Evolutionary conservation across 1,140 invertebrate genomes (phyloP), one percentile per base, ranked within the genome.

Genomic region (Eciton burchellii): DNA sequence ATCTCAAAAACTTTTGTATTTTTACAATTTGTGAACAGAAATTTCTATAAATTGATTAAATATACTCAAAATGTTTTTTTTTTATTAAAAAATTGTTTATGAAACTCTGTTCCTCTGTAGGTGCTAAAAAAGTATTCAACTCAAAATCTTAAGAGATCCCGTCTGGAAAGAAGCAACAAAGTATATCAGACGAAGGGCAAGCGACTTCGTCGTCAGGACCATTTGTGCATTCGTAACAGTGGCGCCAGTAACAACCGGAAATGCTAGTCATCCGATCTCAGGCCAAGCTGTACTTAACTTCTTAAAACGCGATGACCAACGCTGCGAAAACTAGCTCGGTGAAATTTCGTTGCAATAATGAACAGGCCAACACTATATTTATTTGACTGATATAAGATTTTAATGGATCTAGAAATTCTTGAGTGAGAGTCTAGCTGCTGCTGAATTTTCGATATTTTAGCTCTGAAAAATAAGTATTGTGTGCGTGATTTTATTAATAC

Each of bases 161-260:
- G 95, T 73, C 91, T 96, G 56, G 95, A 95, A 74, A 95, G 96
- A 79, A 92, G 93, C 87, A 96, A 96, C 92, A 96, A 96, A 94
- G 95, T 95, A 89, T 94, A 95, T 88, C 96, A 96, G 91, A 93
- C 84, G 26, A 93, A 90, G 56, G 88, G 90, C 68, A 90, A 87
- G 12, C 95, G 95, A 77, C 95, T 95, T 88, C 95, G 95, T 84
- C 95, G 95, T 71, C 95, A 95, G 83, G 95, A 96, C 76, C 95
- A 96, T 79, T 95, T 96, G 88, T 95, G 95, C 83, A 94, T 96
- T 88, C 95, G 95, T 87, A 95, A 95, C 89, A 96, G 96, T 84
- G 95, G 95, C 85, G 96, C 95, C 81, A 96, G 96, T 92, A 97
- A 96, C 94, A 96, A 97, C 91, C 95, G 96, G 92, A 97, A 96